phyloP scores from a whole-genome alignment of 2,888 invertebrate species.

The Calephelis perditalis region DNA sequence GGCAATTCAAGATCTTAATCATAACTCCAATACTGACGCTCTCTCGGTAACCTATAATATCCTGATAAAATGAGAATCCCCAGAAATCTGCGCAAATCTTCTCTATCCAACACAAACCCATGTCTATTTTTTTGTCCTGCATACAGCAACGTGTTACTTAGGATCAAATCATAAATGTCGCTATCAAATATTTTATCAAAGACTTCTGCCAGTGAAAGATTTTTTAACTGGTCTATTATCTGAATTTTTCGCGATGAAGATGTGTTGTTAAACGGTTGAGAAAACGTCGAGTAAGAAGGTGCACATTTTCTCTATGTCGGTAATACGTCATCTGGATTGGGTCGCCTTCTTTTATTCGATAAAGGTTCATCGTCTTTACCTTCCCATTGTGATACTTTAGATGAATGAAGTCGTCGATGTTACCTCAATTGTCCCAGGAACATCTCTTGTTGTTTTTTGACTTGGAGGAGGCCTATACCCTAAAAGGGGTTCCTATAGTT shows the following conservation, averaged over 20 bases:
- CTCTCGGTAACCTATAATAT: slow-evolving; percentile 6
- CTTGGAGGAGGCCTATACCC: too few relatives aligned
- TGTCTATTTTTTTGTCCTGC: slow-evolving; percentile 9
- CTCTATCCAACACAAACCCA: not conserved
- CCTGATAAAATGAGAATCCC: slow-evolving; percentile 2
- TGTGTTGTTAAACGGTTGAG: not conserved
- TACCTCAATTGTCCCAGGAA: slow-evolving; percentile 1
- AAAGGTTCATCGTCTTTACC: not conserved
- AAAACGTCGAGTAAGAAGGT: not conserved
- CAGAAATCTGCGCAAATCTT: not conserved
- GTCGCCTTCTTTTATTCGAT: not conserved
- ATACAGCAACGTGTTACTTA: slow-evolving; percentile 5
- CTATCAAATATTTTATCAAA: not conserved
- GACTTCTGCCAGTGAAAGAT: not conserved
- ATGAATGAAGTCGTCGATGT: not conserved
- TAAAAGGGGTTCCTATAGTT: too few relatives aligned
- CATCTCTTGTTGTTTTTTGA: too few relatives aligned
- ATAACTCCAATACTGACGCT: slow-evolving; percentile 6
- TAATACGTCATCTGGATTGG: not conserved
- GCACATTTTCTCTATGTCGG: not conserved
- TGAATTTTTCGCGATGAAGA: not conserved
- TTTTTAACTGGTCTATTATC: not conserved
- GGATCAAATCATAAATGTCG: not conserved
- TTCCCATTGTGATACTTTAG: not conserved
- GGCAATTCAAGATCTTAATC: not conserved